Evolutionary conservation across 2,888 invertebrate genomes (phyloP), one percentile per base, ranked within the genome.

Genomic region (Calameuta idolon): DNA sequence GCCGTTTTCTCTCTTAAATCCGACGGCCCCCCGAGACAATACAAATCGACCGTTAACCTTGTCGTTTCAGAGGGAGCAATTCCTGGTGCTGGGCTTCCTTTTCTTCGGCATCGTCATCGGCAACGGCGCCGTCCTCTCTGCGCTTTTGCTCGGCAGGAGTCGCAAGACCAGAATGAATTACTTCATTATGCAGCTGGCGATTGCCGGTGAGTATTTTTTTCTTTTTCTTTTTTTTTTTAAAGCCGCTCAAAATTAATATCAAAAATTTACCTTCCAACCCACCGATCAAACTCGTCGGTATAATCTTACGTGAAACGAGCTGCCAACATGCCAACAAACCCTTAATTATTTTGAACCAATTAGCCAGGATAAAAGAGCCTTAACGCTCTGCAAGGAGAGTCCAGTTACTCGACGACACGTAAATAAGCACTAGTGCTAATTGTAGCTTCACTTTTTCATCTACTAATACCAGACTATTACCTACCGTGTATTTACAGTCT

Each of bases 91-190:
- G 69, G 94, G 94, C 92, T 92, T 94, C 37, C 92, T 95, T 76
- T 94, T 95, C 88, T 92, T 93, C 79, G 92, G 94, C 88, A 95
- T 95, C 79, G 94, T 95, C 34, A 89, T 94, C 79, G 95, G 95
- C 55, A 95, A 95, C 89, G 92, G 93, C 15, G 93, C 94, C 3
- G 95, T 95, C 1, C 90, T 95, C 37, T 92, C 93, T 9, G 94
- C 94, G 34, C 92, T 95, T 55, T 89, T 94, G 74, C 91, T 94
- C 80, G 94, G 94, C 83, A 94, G 94, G 86, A 93, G 93, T 80
- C 91, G 94, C 80, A 94, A 94, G 87, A 94, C 94, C n/a, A 91
- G 95, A 79, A 95, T 95, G 94, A 95, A 95, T 89, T 95, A 94
- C 90, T 95, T 95, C 92, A 95, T 95, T 82, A 93, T 94, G 92